phyloP scores from a whole-genome alignment of 2,888 invertebrate genomes.

The Empis livida region DNA sequence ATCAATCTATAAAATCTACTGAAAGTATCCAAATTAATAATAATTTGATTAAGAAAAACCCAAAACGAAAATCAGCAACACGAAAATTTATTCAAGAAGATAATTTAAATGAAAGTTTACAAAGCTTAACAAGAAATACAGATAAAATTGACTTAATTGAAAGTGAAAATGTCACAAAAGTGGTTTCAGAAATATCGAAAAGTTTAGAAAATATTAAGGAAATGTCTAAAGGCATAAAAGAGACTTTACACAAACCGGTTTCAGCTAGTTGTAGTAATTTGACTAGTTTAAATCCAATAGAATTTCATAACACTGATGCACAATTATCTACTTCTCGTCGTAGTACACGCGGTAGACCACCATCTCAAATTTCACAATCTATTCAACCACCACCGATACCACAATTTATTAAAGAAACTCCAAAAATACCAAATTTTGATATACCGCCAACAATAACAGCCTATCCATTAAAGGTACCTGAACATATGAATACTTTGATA shows the following conservation, averaged over 20 bases:
- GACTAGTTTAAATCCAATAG: neutral
- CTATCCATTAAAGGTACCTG: neutral
- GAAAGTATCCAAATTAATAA: constrained; percentile 1
- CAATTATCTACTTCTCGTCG: neutral
- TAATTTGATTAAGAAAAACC: constrained; percentile 16
- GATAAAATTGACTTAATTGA: neutral
- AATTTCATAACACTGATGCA: too few relatives aligned
- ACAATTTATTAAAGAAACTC: neutral
- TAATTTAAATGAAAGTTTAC: neutral
- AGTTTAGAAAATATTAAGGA: constrained; percentile 1
- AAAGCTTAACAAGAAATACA: neutral
- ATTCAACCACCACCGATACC: neutral
- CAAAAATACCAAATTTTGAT: neutral
- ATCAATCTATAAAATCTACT: neutral
- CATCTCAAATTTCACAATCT: neutral
- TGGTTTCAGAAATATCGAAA: neutral
- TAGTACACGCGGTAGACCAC: neutral
- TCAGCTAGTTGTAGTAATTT: neutral
- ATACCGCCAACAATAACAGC: constrained; percentile 1
- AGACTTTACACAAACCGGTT: neutral
- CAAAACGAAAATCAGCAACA: constrained; percentile 28
- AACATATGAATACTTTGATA: neutral
- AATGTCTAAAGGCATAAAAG: neutral
- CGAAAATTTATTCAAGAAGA: constrained; percentile 27
- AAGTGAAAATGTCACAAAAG: neutral